Percentiles rank a stretch among this genome's conserved stretches.
These are phyloP conservation scores for Amiota mariae DNA, from an alignment of 2,888 invertebrate genomes.

Conservation along the genomic window DNA sequence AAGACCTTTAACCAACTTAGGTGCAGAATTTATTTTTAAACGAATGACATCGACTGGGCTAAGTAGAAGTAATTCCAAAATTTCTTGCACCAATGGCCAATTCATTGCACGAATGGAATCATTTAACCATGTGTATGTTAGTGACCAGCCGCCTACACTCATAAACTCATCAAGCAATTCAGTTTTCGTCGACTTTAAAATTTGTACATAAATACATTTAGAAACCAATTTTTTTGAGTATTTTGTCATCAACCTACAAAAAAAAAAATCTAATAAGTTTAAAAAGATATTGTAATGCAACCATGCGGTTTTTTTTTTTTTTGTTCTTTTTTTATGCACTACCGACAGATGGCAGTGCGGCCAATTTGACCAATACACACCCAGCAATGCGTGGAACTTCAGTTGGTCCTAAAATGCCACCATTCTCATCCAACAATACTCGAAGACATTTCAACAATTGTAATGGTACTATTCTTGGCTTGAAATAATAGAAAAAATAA, in stretches of 20 bases:
- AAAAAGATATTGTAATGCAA: slow-evolving; percentile 17
- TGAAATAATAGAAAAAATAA: slow-evolving; percentile 74
- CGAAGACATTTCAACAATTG: slow-evolving; percentile 91
- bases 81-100: slow-evolving; percentile 89
- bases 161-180: slow-evolving; percentile 91
- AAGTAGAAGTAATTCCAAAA: slow-evolving; percentile 86
- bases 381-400: slow-evolving; percentile 91
- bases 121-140: slow-evolving; percentile 91
- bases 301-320: background rate
- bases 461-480: slow-evolving; percentile 94
- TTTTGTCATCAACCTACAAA: slow-evolving; percentile 93
- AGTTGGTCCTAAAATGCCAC: slow-evolving; percentile 89
- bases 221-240: slow-evolving; percentile 96
- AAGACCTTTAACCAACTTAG: slow-evolving; percentile 91
- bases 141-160: slow-evolving; percentile 92
- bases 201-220: slow-evolving; percentile 95
- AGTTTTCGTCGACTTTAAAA: slow-evolving; percentile 88
- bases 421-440: slow-evolving; percentile 86
- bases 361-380: slow-evolving; percentile 75
- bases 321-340: no score
- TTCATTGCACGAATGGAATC: slow-evolving; percentile 89
- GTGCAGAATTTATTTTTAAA: slow-evolving; percentile 91
- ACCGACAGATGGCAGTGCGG: slow-evolving; percentile 16
- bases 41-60: slow-evolving; percentile 94
- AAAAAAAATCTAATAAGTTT: no score